Base-by-base conservation (phyloP, 2,888 invertebrate genomes). In the Synanthedon formicaeformis region DNA sequence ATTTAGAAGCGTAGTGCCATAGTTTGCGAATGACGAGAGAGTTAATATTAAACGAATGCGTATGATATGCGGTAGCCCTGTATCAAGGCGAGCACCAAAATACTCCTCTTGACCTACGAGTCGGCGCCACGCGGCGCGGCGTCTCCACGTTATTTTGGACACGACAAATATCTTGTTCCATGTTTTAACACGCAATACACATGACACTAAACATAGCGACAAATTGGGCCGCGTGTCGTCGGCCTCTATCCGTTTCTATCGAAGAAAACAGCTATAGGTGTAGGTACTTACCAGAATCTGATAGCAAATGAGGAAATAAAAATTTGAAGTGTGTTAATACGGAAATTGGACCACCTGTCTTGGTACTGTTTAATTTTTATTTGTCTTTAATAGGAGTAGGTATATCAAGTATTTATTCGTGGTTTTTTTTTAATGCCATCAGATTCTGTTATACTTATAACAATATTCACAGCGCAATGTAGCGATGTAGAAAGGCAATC, bases 11-110 rank as follows among this genome's bases (percentile, higher is more conserved):
- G 34, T 34, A 34, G 45, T 45, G 45, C 45, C 45, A 45, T 45
- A 45, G 45, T 45, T 45, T 45, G 60, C 63, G 64, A 63, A 72
- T 82, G 83, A 84, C 79, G 80, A 74, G 75, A 81, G 75, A 72
- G 81, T 81, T 86, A 78, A 81, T 84, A 84, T 84, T 79, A 83
- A 75, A 73, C 76, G 69, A 69, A 65, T 67, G 63, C 71, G 71
- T 76, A 74, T 81, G 75, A 81, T 78, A 78, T 80, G 78, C 75
- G 76, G 75, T 77, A 82, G 85, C 82, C 84, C 83, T 82, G 82
- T 81, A 82, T 79, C 83, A 86, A 86, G 85, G 86, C 79, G 83
- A 86, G 71, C 69, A 78, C 77, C 64, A 75, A 87, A 86, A 87
- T 85, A 86, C 69, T 66, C 81, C 69, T 73, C 78, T 77, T 85